These are phyloP conservation scores for Eristalinus sepulchralis DNA, from an alignment of 2,888 invertebrate species.

Conservation along the genomic window DNA sequence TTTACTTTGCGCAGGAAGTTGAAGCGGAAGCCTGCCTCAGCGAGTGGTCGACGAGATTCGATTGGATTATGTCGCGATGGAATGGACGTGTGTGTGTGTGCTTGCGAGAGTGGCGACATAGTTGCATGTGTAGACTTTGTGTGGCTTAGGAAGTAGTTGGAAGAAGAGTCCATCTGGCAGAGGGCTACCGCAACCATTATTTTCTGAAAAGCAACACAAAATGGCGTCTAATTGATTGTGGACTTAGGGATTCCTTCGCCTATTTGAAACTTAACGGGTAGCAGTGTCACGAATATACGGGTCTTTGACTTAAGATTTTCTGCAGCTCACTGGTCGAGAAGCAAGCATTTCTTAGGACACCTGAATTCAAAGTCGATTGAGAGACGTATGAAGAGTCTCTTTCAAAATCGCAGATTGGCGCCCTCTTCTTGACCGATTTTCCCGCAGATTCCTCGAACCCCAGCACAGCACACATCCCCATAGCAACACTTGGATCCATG, in stretches of 20 bases:
- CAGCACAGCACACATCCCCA: background rate
- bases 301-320: no score
- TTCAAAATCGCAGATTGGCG: no score
- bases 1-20: slow-evolving; percentile 22
- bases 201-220: no score
- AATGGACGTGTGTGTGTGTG: background rate
- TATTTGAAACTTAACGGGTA: no score
- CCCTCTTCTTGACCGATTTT: background rate
- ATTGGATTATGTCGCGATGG: background rate
- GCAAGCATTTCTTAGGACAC: no score
- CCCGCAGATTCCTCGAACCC: background rate
- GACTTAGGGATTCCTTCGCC: no score
- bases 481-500: background rate
- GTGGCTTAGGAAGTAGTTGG: background rate
- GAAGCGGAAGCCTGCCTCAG: slow-evolving; percentile 28
- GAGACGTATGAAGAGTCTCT: no score
- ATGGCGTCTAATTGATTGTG: no score
- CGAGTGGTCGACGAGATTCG: slow-evolving; percentile 32
- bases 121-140: background rate
- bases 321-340: no score
- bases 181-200: background rate
- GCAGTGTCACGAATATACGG: no score
- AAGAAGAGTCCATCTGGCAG: background rate
- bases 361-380: no score
- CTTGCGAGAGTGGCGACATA: background rate